Conservation (phyloP, 2,113 vertebrate species). For the Catharus fuscescens region DNA sequence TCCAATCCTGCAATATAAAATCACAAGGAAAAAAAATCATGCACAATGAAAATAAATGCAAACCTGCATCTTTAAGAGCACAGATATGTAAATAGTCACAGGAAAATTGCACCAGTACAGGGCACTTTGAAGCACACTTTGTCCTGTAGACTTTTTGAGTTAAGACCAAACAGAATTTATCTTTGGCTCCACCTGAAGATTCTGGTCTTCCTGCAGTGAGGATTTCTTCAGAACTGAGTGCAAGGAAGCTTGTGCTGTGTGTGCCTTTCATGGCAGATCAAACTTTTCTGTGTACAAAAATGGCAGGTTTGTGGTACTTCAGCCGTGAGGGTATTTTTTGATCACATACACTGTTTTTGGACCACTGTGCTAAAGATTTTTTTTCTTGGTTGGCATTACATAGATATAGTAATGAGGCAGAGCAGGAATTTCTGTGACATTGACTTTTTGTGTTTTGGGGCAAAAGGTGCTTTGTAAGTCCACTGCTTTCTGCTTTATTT, state of each 20-base stretch:
- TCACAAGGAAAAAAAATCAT: neutral
- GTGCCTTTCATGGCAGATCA: neutral
- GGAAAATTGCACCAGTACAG: neutral
- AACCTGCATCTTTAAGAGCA: neutral
- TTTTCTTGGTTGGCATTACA: neutral
- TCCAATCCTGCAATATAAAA: neutral
- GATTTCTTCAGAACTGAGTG: neutral
- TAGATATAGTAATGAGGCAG: neutral
- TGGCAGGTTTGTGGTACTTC: neutral
- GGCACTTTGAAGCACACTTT: neutral
- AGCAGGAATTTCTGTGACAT: neutral
- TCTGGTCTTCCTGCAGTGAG: neutral
- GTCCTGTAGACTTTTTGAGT: neutral
- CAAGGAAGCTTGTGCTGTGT: neutral
- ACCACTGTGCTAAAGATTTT: neutral
- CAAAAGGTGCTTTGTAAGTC: neutral
- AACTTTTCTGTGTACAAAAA: neutral
- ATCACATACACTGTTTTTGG: neutral
- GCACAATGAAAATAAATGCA: neutral
- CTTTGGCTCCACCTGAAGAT: neutral
- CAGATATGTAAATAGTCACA: neutral
- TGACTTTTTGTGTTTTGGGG: neutral
- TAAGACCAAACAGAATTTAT: neutral
- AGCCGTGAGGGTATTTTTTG: neutral
- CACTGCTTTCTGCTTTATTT: neutral